A percentile compares a stretch with the other conserved stretches of the same genome.
Conservation (phyloP, 2,797 vertebrate genomes). For the Acropternis orthonyx region DNA sequence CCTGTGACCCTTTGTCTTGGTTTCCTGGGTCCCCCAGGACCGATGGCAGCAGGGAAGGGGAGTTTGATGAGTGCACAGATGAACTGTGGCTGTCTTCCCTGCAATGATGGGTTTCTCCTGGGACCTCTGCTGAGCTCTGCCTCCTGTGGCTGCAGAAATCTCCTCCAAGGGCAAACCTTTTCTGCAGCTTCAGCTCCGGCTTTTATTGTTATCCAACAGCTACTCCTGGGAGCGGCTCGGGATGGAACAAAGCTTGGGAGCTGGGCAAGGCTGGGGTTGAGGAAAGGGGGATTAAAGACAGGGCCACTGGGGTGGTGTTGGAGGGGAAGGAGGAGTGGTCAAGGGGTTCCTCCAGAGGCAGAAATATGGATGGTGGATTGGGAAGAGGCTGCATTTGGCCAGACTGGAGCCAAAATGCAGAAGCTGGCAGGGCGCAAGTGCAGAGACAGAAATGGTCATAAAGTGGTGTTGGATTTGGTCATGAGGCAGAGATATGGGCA, state of each 20-base stretch:
- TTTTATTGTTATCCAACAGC: neutral
- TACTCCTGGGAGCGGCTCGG: neutral
- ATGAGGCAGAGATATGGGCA: accelerated
- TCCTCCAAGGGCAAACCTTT: neutral
- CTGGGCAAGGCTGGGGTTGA: neutral
- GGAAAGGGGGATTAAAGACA: neutral
- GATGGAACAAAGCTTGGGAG: neutral
- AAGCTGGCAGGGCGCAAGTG: neutral
- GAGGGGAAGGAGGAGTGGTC: neutral
- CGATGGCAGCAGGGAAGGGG: neutral
- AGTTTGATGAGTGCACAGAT: neutral
- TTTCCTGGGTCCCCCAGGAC: neutral
- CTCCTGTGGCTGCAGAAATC: neutral
- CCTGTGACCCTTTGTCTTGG: neutral
- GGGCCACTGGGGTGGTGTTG: neutral
- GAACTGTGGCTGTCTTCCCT: neutral
- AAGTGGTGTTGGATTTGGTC: too few species aligned
- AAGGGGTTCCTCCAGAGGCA: neutral
- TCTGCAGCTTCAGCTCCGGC: neutral
- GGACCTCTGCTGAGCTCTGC: neutral
- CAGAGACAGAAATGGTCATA: neutral
- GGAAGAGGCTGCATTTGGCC: neutral
- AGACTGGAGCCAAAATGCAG: neutral
- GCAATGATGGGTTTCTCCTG: neutral
- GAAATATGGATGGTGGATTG: neutral